Base-by-base conservation (phyloP, 37 sponge, comb jelly and placozoan species). In the Chondrilla cf. caribensis region DNA sequence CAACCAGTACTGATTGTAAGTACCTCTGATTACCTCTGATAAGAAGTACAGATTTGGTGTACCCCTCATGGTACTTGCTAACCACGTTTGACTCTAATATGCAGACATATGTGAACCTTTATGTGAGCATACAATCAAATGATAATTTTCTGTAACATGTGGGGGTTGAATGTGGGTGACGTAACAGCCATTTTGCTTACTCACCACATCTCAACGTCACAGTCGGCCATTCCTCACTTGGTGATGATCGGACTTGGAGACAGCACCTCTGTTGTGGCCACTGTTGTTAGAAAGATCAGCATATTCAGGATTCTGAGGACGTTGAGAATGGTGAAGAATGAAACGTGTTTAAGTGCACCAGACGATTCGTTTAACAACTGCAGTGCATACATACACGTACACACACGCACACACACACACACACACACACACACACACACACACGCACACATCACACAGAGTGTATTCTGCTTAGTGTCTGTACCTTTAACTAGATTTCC, bases 281-380 rank as follows among this genome's bases (percentile, higher is more conserved):
- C 43, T 14, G 77, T 85, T 0, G 84, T 89, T 58, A 80, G 78
- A 40, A 82, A 90, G 38, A 77, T 95, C 18, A 66, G 90, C 36
- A 90, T 87, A 11, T 92, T 95, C 86, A 86, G 93, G 60, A 89
- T 95, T 22, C 81, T 95, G 17, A 59, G 96, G 17, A 90, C 89
- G 15, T 84, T 95, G 33, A 95, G 92, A 85, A 89, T 95, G 86
- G 94, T 90, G n/a, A n/a, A 84, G 6, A 47, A 47, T 47, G 51
- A 14, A 14, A 47, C 11, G 51, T 11, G 11, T 47, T 14, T 47
- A 11, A 11, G 6, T 67, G 33, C 29, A 29, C 11, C n/a, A n/a
- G n/a, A n/a, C n/a, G n/a, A n/a, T n/a, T n/a, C n/a, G n/a, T n/a
- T n/a, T n/a, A n/a, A n/a, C n/a, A n/a, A n/a, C n/a, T n/a, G n/a